Evolutionary conservation across 1,140 invertebrate species (phyloP), one percentile per base, ranked within the genome.

Genomic region (Danaus melanippus): DNA sequence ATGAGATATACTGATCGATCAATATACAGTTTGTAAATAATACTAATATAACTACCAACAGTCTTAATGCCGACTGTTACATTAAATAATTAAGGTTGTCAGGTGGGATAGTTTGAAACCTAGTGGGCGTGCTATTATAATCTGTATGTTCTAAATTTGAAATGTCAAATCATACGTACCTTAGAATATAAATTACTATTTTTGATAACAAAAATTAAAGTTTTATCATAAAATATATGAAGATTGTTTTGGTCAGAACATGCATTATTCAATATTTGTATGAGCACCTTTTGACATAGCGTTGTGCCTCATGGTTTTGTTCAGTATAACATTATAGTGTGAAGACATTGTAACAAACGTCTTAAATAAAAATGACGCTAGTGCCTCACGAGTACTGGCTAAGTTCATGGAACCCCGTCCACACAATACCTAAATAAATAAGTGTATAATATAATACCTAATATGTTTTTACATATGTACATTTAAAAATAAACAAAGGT

Each of bases 381-480:
- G 47, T 54, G 46, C 62, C 55, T 57, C 55, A 61, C 59, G 58
- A 55, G 52, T 57, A 62, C 61, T 63, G 67, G 62, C 59, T 65
- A 54, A 64, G 60, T 64, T 63, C 62, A 62, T 63, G 69, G 72
- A 80, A 79, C 69, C 69, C 71, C 73, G 75, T 74, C 69, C 73
- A 74, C 76, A 69, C 67, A 68, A 70, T 69, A 71, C 60, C 66
- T 82, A 82, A 86, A 86, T 86, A 84, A 84, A 82, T 84, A 82
- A 80, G 71, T 77, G 74, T 83, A 84, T 79, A 80, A 71, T 70
- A 78, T 80, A 80, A 76, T 84, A 82, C 79, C 78, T 84, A 86
- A 76, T 69, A 74, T 76, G 70, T 83, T 78, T 86, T 84, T 86
- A 84, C 81, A 86, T 84, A 86, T 86, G 67, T 86, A 84, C 81